Conservation (phyloP, 2,113 vertebrate species). For the Chunga burmeisteri region DNA sequence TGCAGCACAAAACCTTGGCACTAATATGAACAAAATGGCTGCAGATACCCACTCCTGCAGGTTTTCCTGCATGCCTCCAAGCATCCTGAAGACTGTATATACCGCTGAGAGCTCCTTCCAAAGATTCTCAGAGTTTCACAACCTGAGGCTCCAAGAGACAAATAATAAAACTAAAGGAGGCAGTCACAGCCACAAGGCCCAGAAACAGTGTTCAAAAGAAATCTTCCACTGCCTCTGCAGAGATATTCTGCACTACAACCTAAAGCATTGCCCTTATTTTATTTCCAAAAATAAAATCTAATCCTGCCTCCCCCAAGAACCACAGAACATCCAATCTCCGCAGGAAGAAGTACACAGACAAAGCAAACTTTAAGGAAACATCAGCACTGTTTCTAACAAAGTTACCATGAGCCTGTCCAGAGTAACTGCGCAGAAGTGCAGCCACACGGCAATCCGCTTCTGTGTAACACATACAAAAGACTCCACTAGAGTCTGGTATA, state of each 20-base stretch:
- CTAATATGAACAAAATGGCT: slow-evolving; percentile 44
- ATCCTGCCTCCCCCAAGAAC: background rate
- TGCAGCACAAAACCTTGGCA: background rate
- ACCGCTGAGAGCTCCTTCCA: background rate
- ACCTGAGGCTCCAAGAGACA: background rate
- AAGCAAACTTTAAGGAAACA: background rate
- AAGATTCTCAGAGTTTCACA: background rate
- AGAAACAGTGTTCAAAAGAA: background rate
- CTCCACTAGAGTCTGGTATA: background rate
- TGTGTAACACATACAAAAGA: slow-evolving; percentile 57
- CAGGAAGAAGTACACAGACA: background rate
- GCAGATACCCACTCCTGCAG: background rate
- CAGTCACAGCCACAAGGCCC: background rate
- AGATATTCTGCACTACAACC: background rate
- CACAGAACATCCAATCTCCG: background rate
- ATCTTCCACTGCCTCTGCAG: background rate
- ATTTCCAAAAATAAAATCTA: background rate
- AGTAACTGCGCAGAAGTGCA: background rate
- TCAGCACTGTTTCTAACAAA: background rate
- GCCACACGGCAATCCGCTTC: background rate
- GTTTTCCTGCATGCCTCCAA: background rate
- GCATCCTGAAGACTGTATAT: background rate
- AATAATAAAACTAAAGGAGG: background rate
- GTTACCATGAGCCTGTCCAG: background rate
- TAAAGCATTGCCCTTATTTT: background rate